Evolutionary conservation across 2,113 vertebrate genomes (phyloP), one percentile per base, ranked within the genome.

Genomic region (Oreocharis arfaki): DNA sequence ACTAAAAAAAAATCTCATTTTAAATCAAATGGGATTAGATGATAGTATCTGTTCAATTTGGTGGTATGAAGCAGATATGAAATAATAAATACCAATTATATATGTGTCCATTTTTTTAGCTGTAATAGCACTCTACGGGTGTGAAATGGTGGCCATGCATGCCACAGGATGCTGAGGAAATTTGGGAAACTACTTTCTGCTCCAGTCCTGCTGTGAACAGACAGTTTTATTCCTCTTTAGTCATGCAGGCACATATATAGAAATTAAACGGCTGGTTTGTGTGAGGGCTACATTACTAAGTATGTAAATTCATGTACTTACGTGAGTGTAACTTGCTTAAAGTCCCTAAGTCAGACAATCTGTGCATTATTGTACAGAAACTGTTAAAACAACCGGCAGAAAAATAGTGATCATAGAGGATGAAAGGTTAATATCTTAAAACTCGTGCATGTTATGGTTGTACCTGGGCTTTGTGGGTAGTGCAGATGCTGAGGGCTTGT

Each of bases 91-190:
- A 22, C 13, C 3, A 7, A 23, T 80, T 65, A 76, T 13, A 32
- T 23, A 39, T 6, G 8, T 16, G 5, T 67, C 2, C 1, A 16
- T 24, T 73, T 41, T 79, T 65, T 80, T 52, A 35, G 32, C 32
- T 78, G 26, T 39, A 55, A 15, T 37, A 33, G n/a, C 21, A 50
- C 7, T 30, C 17, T 27, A 21, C 9, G 55, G 28, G 9, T 70
- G 27, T 55, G 21, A 86, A 77, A 33, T 3, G 1, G 6, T 56
- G n/a, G 53, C 20, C 2, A 0, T 5, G 4, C 7, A 17, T 22
- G 19, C 39, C 17, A 13, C 13, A 37, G 24, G 76, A 83, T 37
- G 30, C 56, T 67, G 65, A 94, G 35, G 28, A 87, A 59, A 35
- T 61, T 74, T 33, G 18, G 61, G 44, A 83, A 95, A 49, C 20